Evolutionary conservation across 2,888 invertebrate species (phyloP).

Genomic region (Yponomeuta sedellus): DNA sequence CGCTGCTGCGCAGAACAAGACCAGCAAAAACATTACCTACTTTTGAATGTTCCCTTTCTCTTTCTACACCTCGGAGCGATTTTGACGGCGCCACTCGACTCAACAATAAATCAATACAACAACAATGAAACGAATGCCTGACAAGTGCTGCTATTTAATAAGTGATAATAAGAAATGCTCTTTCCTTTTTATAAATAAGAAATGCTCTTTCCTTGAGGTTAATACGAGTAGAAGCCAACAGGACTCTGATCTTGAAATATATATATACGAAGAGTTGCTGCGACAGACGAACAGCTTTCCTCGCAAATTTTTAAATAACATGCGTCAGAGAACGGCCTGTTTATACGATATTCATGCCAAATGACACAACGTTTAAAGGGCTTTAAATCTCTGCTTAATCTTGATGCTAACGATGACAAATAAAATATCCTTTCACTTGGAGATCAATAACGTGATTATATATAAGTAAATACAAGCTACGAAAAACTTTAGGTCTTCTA

Average conservation of each 20-base stretch:
- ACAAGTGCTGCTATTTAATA: slow-evolving; percentile 11
- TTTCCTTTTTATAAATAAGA: not conserved
- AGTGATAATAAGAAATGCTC: not conserved
- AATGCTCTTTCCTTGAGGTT: not conserved
- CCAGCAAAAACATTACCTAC: slow-evolving; percentile 75
- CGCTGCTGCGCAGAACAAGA: slow-evolving; percentile 48
- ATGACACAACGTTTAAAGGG: slow-evolving; percentile 58
- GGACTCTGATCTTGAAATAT: not conserved
- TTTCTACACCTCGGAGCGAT: slow-evolving; percentile 62
- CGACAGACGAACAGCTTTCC: not conserved
- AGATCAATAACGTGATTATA: slow-evolving; percentile 26
- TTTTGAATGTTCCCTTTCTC: slow-evolving; percentile 75
- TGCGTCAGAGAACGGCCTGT: slow-evolving; percentile 35
- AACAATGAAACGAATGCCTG: slow-evolving; percentile 5
- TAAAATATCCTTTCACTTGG: slow-evolving; percentile 61
- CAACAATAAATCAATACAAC: slow-evolving; percentile 15
- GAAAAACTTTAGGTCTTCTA: not conserved
- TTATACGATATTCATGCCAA: slow-evolving; percentile 55
- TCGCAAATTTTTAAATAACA: slow-evolving; percentile 44
- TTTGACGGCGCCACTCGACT: slow-evolving; percentile 46
- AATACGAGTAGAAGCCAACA: not conserved
- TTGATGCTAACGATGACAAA: slow-evolving; percentile 46
- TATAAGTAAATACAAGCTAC: not conserved
- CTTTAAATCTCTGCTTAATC: slow-evolving; percentile 54
- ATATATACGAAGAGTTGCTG: not conserved